These are phyloP conservation scores for Seriola rivoliana DNA, from an alignment of 2,113 vertebrate species.

Conservation along the genomic window DNA sequence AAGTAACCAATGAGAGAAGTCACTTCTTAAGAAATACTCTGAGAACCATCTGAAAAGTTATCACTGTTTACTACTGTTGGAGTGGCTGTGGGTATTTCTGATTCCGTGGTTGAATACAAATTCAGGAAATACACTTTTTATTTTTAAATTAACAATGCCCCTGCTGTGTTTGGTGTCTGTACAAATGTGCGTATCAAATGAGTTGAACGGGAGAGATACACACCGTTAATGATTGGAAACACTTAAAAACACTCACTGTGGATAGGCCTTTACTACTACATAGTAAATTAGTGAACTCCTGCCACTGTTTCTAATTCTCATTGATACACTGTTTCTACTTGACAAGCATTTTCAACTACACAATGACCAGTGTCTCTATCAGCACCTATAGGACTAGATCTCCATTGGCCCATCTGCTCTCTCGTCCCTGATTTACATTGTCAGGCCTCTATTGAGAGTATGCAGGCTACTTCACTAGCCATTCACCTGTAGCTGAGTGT, in stretches of 20 bases:
- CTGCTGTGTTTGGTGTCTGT: neutral
- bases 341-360: slow-evolving; percentile 2
- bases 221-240: neutral
- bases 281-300: neutral
- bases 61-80: too few species aligned
- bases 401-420: neutral
- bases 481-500: slow-evolving; percentile 46
- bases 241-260: neutral
- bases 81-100: too few species aligned
- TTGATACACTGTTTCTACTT: neutral
- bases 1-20: too few species aligned
- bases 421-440: slow-evolving; percentile 41
- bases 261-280: neutral
- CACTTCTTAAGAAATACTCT: too few species aligned
- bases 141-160: too few species aligned
- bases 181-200: neutral
- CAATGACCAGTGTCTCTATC: slow-evolving; percentile 19
- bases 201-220: neutral
- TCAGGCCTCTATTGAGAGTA: slow-evolving; percentile 47
- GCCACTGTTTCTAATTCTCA: neutral
- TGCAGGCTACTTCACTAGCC: slow-evolving; percentile 32
- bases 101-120: too few species aligned
- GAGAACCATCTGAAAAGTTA: too few species aligned
- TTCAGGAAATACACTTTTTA: too few species aligned
- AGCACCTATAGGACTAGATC: slow-evolving; percentile 13